A percentile compares a stretch with the other conserved stretches of the same genome.
Evolutionary conservation across 1,140 invertebrate genomes (phyloP).

Genomic region (Harpegnathos saltator): DNA sequence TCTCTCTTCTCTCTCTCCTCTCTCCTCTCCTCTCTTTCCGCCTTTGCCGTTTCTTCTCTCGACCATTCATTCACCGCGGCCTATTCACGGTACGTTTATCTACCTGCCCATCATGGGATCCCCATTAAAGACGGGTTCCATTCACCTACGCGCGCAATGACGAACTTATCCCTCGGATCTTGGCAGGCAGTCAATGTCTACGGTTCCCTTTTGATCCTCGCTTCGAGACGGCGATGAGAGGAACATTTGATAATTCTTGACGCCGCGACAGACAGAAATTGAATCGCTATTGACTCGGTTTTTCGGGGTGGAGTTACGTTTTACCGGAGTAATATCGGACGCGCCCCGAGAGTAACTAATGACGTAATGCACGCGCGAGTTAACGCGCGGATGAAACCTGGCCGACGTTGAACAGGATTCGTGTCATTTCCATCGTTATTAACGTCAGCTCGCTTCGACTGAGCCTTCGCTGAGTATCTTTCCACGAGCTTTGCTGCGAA

Average conservation of each 20-base stretch:
- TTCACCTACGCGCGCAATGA: conserved; percentile 71
- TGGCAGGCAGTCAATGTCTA: conserved; percentile 68
- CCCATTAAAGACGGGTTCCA: conserved; percentile 73
- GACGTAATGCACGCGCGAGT: no score
- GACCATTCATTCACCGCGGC: conserved; percentile 72
- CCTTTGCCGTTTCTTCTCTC: conserved; percentile 64
- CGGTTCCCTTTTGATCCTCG: conserved; percentile 63
- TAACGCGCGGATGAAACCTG: no score
- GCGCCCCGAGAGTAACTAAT: no score
- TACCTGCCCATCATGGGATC: conserved; percentile 71
- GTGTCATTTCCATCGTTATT: no score
- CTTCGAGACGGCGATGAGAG: conserved; percentile 51
- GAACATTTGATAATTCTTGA: conserved; percentile 58
- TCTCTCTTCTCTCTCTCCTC: conserved; percentile 17
- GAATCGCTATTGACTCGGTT: conserved; percentile 53
- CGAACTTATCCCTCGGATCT: conserved; percentile 72
- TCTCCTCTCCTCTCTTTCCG: conserved; percentile 19
- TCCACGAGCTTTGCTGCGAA: no score
- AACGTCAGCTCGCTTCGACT: no score
- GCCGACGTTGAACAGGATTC: no score
- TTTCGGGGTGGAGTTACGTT: conserved; percentile 10
- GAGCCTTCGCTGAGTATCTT: no score
- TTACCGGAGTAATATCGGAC: neutral
- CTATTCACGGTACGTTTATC: conserved; percentile 73
- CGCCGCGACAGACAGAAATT: conserved; percentile 51